A percentile compares a stretch with the other conserved stretches of the same genome.
Evolutionary conservation across 2,113 vertebrate species (phyloP).

Genomic region (Alethe castanea): DNA sequence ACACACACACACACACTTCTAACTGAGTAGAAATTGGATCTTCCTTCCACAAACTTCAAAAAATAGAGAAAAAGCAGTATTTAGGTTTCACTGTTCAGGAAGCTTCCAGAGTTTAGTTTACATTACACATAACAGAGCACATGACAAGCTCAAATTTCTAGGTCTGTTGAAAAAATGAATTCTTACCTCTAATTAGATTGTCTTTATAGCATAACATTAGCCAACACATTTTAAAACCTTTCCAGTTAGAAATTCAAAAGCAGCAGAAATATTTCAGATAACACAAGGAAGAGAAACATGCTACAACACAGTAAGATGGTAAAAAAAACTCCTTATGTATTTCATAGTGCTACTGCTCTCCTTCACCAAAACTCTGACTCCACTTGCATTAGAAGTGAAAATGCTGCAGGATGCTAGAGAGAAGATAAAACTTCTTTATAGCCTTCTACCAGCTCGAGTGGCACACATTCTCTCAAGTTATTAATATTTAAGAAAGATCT

Average conservation of each 20-base stretch:
- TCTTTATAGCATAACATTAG: not conserved
- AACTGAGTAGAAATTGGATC: not conserved
- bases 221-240: not conserved
- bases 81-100: not conserved
- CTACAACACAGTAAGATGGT: not conserved
- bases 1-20: not conserved
- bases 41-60: not conserved
- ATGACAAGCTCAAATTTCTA: not conserved
- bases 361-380: not conserved
- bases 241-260: not conserved
- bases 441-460: not conserved
- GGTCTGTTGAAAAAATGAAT: not conserved
- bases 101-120: not conserved
- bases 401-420: not conserved
- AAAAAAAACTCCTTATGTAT: not conserved
- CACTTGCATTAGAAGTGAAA: not conserved
- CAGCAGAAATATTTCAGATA: not conserved
- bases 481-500: not conserved
- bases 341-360: not conserved
- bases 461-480: not conserved
- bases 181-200: not conserved
- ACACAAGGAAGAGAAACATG: not conserved
- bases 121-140: not conserved
- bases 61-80: not conserved
- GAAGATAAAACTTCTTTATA: not conserved